Conservation (phyloP, 1,140 invertebrate genomes). For the Philaenus spumarius region DNA sequence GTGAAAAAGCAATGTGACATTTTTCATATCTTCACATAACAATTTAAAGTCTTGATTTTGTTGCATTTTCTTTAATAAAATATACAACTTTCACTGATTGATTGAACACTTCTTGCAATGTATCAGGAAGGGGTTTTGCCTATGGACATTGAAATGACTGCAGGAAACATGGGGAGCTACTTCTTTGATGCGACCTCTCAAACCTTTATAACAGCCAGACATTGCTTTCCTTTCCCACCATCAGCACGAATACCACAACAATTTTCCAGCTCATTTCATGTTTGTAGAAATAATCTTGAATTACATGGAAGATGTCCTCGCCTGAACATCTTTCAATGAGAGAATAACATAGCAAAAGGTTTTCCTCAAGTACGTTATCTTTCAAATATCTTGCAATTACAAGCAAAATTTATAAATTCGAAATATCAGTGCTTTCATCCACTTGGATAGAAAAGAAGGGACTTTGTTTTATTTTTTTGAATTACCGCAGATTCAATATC, state of each 20-base stretch:
- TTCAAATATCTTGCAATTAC: conserved; percentile 18
- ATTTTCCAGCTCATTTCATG: too few species aligned
- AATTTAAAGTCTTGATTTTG: conserved; percentile 24
- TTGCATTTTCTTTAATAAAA: conserved; percentile 22
- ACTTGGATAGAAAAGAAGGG: too few species aligned
- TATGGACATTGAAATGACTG: too few species aligned
- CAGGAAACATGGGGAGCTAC: conserved; percentile 12
- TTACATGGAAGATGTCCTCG: conserved; percentile 16
- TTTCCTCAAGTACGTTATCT: too few species aligned
- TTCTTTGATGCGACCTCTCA: conserved; percentile 6
- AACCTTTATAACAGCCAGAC: too few species aligned
- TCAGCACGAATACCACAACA: too few species aligned
- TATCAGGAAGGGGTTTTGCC: conserved; percentile 14
- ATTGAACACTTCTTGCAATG: conserved; percentile 16
- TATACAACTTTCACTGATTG: conserved; percentile 23
- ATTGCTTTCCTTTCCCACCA: too few species aligned
- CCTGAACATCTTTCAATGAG: too few species aligned
- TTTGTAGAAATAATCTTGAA: conserved; percentile 6
- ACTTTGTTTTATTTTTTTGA: conserved; percentile 12
- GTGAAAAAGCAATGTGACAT: conserved; percentile 36
- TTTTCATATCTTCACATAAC: conserved; percentile 36
- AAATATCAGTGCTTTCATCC: too few species aligned
- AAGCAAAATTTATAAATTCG: too few species aligned
- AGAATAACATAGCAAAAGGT: too few species aligned
- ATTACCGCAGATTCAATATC: too few species aligned